phyloP scores from a whole-genome alignment of 92 coral and sea anemone species.

The Umimayanthus chanpuru region DNA sequence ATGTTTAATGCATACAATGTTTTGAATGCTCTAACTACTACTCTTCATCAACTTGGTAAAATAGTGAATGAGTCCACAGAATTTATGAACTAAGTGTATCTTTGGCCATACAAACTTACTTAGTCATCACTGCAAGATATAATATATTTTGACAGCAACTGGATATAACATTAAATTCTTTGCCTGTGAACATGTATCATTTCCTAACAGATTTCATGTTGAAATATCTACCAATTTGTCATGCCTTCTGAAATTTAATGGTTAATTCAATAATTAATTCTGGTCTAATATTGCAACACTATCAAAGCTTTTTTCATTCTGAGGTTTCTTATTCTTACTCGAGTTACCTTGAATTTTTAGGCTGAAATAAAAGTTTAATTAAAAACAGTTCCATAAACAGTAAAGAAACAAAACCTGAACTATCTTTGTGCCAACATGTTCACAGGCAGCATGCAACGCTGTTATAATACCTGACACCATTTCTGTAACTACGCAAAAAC shows the following conservation, averaged over 20 bases:
- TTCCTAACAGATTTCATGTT: not conserved
- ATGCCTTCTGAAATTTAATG: not conserved
- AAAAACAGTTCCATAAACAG: not conserved
- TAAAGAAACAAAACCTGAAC: not conserved
- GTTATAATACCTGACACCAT: slow-evolving; percentile 7
- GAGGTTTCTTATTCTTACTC: not conserved
- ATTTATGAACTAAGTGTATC: slow-evolving; percentile 32
- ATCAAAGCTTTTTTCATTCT: not conserved
- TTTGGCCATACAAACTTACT: slow-evolving; percentile 49
- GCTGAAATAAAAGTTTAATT: not conserved
- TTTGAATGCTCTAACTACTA: slow-evolving; percentile 21
- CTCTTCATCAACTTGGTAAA: slow-evolving; percentile 41
- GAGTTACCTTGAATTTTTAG: not conserved
- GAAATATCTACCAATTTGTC: not conserved
- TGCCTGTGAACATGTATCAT: slow-evolving; percentile 37
- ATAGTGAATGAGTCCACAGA: slow-evolving; percentile 19
- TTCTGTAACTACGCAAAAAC: slow-evolving; percentile 14
- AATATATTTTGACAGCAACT: slow-evolving; percentile 23
- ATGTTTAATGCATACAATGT: slow-evolving; percentile 43
- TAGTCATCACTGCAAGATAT: slow-evolving; percentile 26
- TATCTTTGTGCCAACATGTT: slow-evolving; percentile 23
- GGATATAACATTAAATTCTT: not conserved
- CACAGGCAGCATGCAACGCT: slow-evolving; percentile 26
- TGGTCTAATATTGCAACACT: not conserved
- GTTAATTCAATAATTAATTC: not conserved